phyloP scores from a whole-genome alignment of 2,113 vertebrate genomes.

The Oriolus oriolus region DNA sequence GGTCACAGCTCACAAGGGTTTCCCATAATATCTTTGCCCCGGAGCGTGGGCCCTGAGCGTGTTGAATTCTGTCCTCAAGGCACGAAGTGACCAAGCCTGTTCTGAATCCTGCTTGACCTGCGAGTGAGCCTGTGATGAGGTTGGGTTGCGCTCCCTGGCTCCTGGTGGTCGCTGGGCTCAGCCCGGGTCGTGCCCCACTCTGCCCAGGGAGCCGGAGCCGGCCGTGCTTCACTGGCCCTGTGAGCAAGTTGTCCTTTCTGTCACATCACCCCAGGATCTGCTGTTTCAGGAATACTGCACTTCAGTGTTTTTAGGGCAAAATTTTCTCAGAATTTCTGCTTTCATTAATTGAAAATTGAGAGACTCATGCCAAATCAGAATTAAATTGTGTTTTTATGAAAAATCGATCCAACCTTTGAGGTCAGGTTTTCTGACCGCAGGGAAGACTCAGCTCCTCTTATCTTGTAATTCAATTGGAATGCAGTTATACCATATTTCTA shows the following conservation, averaged over 20 bases:
- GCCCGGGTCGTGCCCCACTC: background rate
- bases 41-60: background rate
- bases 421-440: background rate
- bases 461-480: background rate
- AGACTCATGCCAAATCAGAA: background rate
- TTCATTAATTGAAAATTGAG: background rate
- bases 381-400: background rate
- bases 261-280: background rate
- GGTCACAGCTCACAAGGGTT: background rate
- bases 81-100: background rate
- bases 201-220: background rate
- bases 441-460: background rate
- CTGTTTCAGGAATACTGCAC: background rate
- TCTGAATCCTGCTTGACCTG: background rate
- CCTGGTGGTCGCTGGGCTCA: background rate
- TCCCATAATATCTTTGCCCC: background rate
- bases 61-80: background rate
- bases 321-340: background rate
- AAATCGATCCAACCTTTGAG: background rate
- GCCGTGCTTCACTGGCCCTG: background rate
- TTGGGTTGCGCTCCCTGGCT: background rate
- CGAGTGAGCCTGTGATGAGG: background rate
- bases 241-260: accelerated
- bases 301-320: background rate
- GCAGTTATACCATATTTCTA: background rate